Evolutionary conservation across 2,113 vertebrate species (phyloP).

Genomic region (Ancistrus triradiatus): DNA sequence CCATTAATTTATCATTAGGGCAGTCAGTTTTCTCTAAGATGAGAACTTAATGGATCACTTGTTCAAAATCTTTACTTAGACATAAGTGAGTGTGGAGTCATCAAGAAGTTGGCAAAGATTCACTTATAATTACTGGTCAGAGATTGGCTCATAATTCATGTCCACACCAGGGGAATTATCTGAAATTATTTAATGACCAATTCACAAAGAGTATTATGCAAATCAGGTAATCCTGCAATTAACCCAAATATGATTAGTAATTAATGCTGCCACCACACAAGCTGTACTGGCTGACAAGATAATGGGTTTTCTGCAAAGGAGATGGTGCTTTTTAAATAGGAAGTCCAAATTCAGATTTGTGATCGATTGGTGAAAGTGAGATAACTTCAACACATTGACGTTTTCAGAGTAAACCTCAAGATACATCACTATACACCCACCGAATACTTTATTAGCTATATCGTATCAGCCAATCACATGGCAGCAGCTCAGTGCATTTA

Average conservation of each 20-base stretch:
- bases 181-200: conserved; percentile 26
- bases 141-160: conserved; percentile 20
- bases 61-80: background rate
- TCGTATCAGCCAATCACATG: too few species aligned
- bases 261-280: conserved; percentile 7
- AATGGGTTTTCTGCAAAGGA: too few species aligned
- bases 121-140: conserved; percentile 4
- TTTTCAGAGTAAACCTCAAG: too few species aligned
- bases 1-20: conserved; percentile 49
- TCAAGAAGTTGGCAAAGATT: conserved; percentile 11
- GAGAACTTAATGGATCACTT: background rate
- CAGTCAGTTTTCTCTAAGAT: background rate
- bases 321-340: too few species aligned
- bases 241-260: conserved; percentile 24
- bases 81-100: background rate
- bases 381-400: too few species aligned
- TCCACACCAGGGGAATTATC: conserved; percentile 11
- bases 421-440: too few species aligned
- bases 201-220: conserved; percentile 14
- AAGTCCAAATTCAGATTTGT: too few species aligned
- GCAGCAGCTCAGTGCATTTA: too few species aligned
- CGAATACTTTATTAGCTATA: too few species aligned
- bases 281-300: conserved; percentile 1
- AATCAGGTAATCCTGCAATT: conserved; percentile 24
- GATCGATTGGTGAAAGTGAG: too few species aligned